These are phyloP conservation scores for Phenacoccus solenopsis DNA, from an alignment of 1,140 invertebrate genomes.

Conservation along the genomic window DNA sequence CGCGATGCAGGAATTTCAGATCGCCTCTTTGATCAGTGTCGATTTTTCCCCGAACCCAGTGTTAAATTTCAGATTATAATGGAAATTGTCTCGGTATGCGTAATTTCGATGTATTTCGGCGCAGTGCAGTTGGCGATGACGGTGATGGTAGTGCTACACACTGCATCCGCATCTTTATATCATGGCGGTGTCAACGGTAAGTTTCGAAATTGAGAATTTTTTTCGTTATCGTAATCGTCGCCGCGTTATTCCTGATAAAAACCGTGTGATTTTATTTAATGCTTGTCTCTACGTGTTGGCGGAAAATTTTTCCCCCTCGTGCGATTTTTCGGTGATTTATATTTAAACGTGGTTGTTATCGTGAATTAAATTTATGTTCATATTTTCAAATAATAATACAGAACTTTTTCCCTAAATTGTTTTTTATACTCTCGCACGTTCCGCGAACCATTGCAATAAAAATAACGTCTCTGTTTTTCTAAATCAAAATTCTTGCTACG, in stretches of 20 bases:
- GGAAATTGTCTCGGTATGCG: conserved; percentile 8
- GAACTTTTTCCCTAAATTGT: too few species aligned
- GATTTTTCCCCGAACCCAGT: conserved; percentile 14
- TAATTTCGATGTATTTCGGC: neutral
- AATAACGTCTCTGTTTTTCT: too few species aligned
- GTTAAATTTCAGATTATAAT: conserved; percentile 6
- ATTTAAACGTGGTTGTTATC: neutral
- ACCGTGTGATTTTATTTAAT: neutral
- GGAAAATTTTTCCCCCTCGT: neutral
- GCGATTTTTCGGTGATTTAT: neutral
- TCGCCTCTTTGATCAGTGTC: conserved; percentile 6
- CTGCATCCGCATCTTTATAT: neutral
- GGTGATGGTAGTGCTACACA: neutral
- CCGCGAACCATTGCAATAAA: too few species aligned
- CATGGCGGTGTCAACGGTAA: neutral
- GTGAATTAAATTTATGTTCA: neutral
- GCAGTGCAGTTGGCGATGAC: neutral
- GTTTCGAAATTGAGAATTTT: neutral
- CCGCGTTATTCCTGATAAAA: neutral
- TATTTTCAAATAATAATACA: too few species aligned
- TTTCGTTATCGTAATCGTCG: neutral
- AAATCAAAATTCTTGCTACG: too few species aligned
- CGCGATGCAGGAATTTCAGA: conserved; percentile 12
- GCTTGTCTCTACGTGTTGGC: neutral
- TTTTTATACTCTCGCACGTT: too few species aligned